A percentile compares a stretch with the other conserved stretches of the same genome.
Conservation (phyloP, 2,113 vertebrate genomes). For the Turnix velox region DNA sequence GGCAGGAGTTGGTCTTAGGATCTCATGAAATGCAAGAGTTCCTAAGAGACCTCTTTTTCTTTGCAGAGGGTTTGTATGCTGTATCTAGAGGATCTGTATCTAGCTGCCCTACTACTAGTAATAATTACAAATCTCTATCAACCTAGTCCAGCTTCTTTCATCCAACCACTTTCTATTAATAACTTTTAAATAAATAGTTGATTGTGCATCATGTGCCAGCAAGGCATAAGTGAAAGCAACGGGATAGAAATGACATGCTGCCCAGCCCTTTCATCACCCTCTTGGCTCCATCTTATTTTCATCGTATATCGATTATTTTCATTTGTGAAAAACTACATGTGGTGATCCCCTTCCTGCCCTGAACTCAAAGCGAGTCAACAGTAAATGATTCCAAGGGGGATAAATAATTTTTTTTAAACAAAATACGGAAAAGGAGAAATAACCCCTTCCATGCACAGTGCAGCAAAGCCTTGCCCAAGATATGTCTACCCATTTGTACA, state of each 20-base stretch:
- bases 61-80: not conserved
- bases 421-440: not conserved
- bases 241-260: not conserved
- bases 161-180: not conserved
- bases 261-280: not conserved
- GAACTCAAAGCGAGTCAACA: not conserved
- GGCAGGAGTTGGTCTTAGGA: not conserved
- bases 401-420: not conserved
- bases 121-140: no score
- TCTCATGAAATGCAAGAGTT: not conserved
- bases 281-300: not conserved
- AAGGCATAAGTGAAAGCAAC: not conserved
- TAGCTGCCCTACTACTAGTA: no score
- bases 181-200: not conserved
- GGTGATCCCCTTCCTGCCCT: not conserved
- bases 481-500: not conserved
- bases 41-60: not conserved
- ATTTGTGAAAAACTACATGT: not conserved
- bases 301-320: not conserved
- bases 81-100: not conserved
- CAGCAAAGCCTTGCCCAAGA: not conserved
- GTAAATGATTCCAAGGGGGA: not conserved
- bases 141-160: not conserved
- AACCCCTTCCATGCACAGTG: not conserved
- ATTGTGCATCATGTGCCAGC: not conserved